A percentile compares a stretch with the other conserved stretches of the same genome.
Conservation (phyloP, 2,113 vertebrate species). For the Gasterosteus nipponicus region DNA sequence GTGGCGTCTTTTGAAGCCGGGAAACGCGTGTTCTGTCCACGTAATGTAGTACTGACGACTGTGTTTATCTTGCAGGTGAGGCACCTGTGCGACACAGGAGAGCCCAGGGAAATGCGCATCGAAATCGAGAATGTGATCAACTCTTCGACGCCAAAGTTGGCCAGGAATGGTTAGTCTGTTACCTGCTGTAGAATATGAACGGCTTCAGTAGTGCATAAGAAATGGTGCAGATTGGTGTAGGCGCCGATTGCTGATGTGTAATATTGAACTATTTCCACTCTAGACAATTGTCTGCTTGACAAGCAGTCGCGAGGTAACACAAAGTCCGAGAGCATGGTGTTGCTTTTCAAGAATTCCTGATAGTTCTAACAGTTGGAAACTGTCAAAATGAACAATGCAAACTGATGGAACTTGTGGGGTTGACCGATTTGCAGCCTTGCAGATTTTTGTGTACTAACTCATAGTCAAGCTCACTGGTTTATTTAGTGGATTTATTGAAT, state of each 20-base stretch:
- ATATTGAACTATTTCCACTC: constrained; percentile 70
- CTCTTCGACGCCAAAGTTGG: constrained; percentile 89
- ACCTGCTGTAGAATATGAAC: neutral
- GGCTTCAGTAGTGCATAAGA: neutral
- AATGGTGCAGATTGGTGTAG: constrained; percentile 7
- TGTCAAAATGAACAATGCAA: neutral
- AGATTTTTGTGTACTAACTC: constrained; percentile 53
- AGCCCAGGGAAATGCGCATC: constrained; percentile 87
- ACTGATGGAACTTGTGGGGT: constrained; percentile 5
- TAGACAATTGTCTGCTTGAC: constrained; percentile 79
- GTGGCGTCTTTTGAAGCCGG: neutral
- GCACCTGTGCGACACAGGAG: constrained; percentile 91
- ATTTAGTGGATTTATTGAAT: constrained; percentile 14
- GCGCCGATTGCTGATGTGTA: constrained; percentile 56
- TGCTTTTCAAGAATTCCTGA: constrained; percentile 40
- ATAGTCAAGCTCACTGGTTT: constrained; percentile 5
- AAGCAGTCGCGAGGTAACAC: constrained; percentile 82
- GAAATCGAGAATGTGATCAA: constrained; percentile 93
- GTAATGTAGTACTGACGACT: neutral
- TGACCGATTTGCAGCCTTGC: constrained; percentile 23
- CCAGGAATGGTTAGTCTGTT: constrained; percentile 87
- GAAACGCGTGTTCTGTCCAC: neutral
- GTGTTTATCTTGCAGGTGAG: constrained; percentile 82
- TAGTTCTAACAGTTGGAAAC: constrained; percentile 35
- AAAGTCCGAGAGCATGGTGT: constrained; percentile 67